Evolutionary conservation across 2,113 vertebrate species (phyloP).

Genomic region (Galemys pyrenaicus): DNA sequence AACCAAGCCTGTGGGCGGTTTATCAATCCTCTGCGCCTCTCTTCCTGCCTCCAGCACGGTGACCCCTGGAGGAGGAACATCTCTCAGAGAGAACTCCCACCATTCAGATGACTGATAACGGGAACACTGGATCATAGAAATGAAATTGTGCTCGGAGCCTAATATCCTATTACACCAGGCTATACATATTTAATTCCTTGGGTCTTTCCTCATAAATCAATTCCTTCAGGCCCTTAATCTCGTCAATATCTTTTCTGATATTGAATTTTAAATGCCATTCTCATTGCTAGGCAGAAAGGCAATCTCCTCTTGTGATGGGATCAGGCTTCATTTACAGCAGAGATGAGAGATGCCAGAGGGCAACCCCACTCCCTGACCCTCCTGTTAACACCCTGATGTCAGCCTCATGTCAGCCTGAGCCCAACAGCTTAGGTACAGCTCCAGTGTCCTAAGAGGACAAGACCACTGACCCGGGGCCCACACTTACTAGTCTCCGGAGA

Average conservation of each 20-base stretch:
- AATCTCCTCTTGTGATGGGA: slow-evolving; percentile 65
- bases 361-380: background rate
- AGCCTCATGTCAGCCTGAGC: background rate
- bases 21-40: background rate
- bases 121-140: slow-evolving; percentile 70
- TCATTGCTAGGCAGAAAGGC: slow-evolving; percentile 76
- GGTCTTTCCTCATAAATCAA: slow-evolving; percentile 79
- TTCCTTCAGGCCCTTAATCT: slow-evolving; percentile 79
- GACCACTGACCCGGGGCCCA: background rate
- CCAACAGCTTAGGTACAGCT: background rate
- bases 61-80: slow-evolving; percentile 55
- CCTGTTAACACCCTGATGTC: background rate
- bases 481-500: background rate
- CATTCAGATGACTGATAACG: slow-evolving; percentile 68
- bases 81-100: background rate
- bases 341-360: background rate
- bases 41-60: background rate
- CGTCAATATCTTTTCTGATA: slow-evolving; percentile 80
- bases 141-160: slow-evolving; percentile 77
- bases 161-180: slow-evolving; percentile 80
- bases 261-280: slow-evolving; percentile 82
- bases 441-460: background rate
- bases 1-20: background rate
- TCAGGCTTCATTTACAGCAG: slow-evolving; percentile 49
- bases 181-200: slow-evolving; percentile 82